Evolutionary conservation across 1,140 invertebrate genomes (phyloP), one percentile per base, ranked within the genome.

Genomic region (Carposina sasakii): DNA sequence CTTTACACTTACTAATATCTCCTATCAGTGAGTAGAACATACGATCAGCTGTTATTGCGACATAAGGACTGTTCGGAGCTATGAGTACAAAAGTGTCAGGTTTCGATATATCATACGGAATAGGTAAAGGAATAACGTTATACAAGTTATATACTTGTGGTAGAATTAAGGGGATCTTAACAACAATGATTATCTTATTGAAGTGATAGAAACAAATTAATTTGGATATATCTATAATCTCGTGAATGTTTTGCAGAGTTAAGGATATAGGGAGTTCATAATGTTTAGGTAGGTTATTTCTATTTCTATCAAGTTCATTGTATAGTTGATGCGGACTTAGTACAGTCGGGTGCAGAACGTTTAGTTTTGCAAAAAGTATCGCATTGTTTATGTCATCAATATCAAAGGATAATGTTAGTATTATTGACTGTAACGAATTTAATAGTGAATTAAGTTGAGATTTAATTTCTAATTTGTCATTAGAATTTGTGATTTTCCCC

Each of bases 31-130:
- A 50, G 15, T 50, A 50, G 30, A 50, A 50, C 48, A 50, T 43
- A 34, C 28, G 48, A 50, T 50, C 48, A 24, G 19, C 40, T 42
- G 39, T 50, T 50, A 50, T 50, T 26, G 48, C 40, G 16, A 50
- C 20, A 34, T 37, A 37, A 21, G 48, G 40, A 10, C 23, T 34
- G 2, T 31, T 43, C 5, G 48, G 48, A n/a, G 23, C 28, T 6
- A 51, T 36, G 30, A 51, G 48, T n/a, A 24, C 31, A 23, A 22
- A 51, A 19, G 48, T 51, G 33, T 44, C 48, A 26, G 48, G 48
- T 39, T 51, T 51, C 21, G 48, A 28, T 24, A 37, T 28, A 20
- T 51, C 48, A 17, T 51, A 51, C 8, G 40, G 40, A 12, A 37
- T 28, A 51, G 48, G 48, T 44, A 51, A 39, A 4, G 48, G 33